Conservation (phyloP, 2,113 vertebrate species). For the Haemorhous mexicanus region DNA sequence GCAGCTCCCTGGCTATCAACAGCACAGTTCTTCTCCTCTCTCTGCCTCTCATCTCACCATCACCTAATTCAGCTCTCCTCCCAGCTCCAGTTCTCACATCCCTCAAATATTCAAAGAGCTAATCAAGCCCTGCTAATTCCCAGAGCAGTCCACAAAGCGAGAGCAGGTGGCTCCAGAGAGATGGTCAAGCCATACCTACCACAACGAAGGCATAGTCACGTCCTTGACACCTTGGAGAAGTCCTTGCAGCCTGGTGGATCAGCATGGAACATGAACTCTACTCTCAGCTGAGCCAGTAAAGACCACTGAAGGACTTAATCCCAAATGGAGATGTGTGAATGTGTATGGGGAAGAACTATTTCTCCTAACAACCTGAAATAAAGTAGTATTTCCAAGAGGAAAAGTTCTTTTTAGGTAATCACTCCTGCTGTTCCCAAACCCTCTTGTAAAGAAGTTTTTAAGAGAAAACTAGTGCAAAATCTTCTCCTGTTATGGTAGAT, state of each 20-base stretch:
- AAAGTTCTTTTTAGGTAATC: background rate
- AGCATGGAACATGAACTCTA: background rate
- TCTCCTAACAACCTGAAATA: background rate
- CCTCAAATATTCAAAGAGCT: background rate
- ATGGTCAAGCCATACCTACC: background rate
- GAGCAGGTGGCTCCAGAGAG: background rate
- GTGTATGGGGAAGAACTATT: background rate
- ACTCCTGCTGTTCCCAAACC: background rate
- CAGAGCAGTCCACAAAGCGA: rapidly evolving
- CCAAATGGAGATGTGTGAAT: background rate
- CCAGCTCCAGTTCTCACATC: background rate
- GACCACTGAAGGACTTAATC: background rate
- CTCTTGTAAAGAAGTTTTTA: background rate
- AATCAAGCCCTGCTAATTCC: background rate
- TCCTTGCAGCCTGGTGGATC: background rate
- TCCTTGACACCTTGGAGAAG: background rate
- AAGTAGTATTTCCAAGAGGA: background rate
- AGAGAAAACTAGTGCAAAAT: background rate
- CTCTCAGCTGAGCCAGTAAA: background rate
- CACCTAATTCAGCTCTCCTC: background rate
- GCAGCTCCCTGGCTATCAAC: background rate
- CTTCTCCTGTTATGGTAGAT: background rate
- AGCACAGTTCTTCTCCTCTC: background rate
- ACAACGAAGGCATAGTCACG: background rate
- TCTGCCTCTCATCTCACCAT: background rate